Evolutionary conservation across 2,888 invertebrate species (phyloP), one percentile per base, ranked within the genome.

Genomic region (Nemoura dubitans): DNA sequence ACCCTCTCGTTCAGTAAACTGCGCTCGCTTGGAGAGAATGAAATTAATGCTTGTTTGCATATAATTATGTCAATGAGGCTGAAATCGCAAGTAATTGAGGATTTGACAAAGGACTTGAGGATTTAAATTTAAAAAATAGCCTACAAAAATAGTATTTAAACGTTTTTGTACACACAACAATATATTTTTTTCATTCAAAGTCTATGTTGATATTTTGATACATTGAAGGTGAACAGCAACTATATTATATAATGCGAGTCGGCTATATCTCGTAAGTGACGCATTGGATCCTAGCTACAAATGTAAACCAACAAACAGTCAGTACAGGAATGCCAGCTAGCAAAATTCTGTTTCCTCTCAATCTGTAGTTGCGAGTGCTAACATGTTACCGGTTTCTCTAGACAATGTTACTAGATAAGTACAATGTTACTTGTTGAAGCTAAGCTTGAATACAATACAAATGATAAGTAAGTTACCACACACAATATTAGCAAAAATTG

Each of bases 381-480:
- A 59, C 59, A 59, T 59, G 59, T 59, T 59, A 59, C 59, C 59
- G 59, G 59, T 59, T 59, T 59, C 59, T 59, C 14, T 59, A 59
- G 59, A 59, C 59, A 59, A 21, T n/a, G n/a, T n/a, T n/a, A n/a
- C n/a, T n/a, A n/a, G n/a, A n/a, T 59, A 59, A 59, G 59, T 59
- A 59, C 59, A 59, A 59, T 59, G 59, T 36, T 36, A 36, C 36
- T 36, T 36, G 36, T 36, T 36, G 36, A 36, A 36, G 36, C 36
- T 36, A 36, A 36, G 36, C 16, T 59, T 59, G 59, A 59, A 59
- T 59, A 59, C 14, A 59, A 59, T 59, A 59, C 59, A 59, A 59
- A 59, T 59, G 21, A 59, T 59, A 59, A 59, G 76, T 36, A 85
- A 76, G 76, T 85, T 42, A 85, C 78, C 85, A 85, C 78, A 76